These are phyloP conservation scores for Lophura nycthemera DNA, from an alignment of 2,113 vertebrate species.

Conservation along the genomic window DNA sequence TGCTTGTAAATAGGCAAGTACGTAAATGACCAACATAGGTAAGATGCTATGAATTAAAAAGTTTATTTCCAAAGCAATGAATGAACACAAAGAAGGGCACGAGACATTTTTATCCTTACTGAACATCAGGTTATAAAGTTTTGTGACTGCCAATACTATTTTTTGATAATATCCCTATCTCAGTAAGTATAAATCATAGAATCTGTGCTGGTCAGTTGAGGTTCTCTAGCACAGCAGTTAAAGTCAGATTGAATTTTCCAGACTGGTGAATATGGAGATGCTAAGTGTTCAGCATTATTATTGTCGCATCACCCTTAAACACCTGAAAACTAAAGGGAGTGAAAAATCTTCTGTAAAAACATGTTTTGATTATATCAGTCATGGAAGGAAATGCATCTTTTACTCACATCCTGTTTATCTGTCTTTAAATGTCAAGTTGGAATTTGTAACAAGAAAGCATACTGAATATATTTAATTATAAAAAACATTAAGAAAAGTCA, in stretches of 20 bases:
- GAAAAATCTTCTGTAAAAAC: not conserved
- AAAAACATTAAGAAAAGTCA: not conserved
- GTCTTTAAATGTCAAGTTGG: conserved; percentile 60
- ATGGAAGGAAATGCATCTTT: conserved; percentile 63
- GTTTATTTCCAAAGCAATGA: not conserved
- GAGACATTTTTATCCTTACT: not conserved
- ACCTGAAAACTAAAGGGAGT: not conserved
- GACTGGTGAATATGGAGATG: not conserved
- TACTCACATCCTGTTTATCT: conserved; percentile 75
- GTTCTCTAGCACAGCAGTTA: not conserved
- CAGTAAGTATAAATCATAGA: not conserved
- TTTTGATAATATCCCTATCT: not conserved
- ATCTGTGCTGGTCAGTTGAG: conserved; percentile 1
- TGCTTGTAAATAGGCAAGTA: not conserved
- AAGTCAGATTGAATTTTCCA: conserved; percentile 57
- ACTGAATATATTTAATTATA: conserved; percentile 45
- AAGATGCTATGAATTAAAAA: not conserved
- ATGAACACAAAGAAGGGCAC: not conserved
- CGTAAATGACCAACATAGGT: not conserved
- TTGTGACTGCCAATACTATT: not conserved
- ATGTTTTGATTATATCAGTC: conserved; percentile 57
- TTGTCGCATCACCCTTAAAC: not conserved
- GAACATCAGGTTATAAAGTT: not conserved
- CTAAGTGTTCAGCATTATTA: not conserved
- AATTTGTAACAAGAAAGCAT: conserved; percentile 65